Conservation (phyloP, 2,797 vertebrate species). For the Microctenopoma steveboyesi region DNA sequence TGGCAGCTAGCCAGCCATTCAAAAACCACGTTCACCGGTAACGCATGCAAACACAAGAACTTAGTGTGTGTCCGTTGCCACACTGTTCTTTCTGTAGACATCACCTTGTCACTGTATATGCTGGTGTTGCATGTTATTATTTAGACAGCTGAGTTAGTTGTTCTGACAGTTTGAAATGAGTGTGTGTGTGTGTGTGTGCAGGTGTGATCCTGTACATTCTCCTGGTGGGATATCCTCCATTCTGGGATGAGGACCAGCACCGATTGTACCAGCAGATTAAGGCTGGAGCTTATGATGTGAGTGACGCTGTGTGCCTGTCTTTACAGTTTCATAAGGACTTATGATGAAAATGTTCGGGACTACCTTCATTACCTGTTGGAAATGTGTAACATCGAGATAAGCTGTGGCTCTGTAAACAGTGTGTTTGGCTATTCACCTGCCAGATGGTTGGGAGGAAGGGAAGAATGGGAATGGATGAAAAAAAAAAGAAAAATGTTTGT, state of each 20-base stretch:
- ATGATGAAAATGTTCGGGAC: neutral
- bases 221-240: conserved; percentile 96
- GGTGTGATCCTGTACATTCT: conserved; percentile 98
- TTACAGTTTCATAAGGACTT: neutral
- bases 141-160: neutral
- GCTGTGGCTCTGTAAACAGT: neutral
- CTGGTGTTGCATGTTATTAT: neutral
- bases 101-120: neutral
- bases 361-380: neutral
- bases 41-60: conserved; percentile 1
- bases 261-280: conserved; percentile 98
- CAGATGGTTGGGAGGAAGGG: neutral
- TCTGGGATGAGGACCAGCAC: conserved; percentile 99
- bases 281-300: conserved; percentile 95
- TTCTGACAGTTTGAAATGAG: neutral
- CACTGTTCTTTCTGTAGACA: conserved; percentile 9
- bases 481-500: no score
- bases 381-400: neutral
- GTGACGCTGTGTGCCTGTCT: conserved; percentile 47
- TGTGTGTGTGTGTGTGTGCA: conserved; percentile 63
- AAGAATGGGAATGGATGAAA: no score
- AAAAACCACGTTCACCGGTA: neutral
- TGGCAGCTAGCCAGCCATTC: conserved; percentile 33
- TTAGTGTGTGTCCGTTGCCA: neutral
- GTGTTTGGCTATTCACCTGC: neutral